Evolutionary conservation across 2,113 vertebrate genomes (phyloP).

Genomic region (Meriones unguiculatus): DNA sequence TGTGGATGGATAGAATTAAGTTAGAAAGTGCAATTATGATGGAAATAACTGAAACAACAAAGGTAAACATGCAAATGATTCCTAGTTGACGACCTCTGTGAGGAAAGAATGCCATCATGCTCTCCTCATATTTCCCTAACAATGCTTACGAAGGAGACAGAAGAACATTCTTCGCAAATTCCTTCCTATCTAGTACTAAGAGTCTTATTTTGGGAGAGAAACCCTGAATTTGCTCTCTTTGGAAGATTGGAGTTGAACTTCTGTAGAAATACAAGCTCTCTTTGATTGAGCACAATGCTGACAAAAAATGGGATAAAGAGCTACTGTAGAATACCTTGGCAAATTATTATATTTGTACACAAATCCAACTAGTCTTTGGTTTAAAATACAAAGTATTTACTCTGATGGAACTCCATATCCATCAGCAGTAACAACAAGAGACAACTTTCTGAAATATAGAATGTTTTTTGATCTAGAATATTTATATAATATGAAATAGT

Average conservation of each 20-base stretch:
- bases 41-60: not conserved
- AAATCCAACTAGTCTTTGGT: not conserved
- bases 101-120: not conserved
- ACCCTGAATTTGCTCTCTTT: not conserved
- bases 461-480: not conserved
- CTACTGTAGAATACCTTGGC: not conserved
- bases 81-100: not conserved
- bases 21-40: not conserved
- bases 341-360: not conserved
- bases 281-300: not conserved
- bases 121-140: not conserved
- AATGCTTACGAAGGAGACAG: not conserved
- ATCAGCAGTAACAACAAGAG: not conserved
- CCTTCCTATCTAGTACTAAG: not conserved
- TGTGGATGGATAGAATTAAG: not conserved
- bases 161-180: not conserved
- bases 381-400: not conserved
- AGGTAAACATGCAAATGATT: not conserved
- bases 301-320: not conserved
- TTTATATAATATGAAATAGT: not conserved
- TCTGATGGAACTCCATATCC: not conserved
- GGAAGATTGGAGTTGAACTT: not conserved
- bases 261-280: not conserved
- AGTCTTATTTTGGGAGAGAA: not conserved
- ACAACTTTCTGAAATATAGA: not conserved